Evolutionary conservation across 1,140 invertebrate genomes (phyloP), one percentile per base, ranked within the genome.

Genomic region (Lepidurus couesii): DNA sequence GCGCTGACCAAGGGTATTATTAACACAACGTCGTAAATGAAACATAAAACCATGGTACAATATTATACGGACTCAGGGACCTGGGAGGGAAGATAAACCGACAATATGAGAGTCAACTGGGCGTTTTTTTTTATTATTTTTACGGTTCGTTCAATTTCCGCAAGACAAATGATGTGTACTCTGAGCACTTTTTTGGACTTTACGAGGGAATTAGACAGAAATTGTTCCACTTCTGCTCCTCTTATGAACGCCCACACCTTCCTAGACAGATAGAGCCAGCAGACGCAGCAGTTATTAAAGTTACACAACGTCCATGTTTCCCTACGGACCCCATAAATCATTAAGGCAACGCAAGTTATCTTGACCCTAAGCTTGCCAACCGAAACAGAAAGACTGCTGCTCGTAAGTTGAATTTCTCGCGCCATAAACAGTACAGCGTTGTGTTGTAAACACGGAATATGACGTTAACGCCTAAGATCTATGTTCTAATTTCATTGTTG

Each of bases 1-100:
- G 8, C 3, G 8, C 53, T 65, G 53, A 65, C 53, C 53, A 21
- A 1, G 53, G 53, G 53, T 65, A 65, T 65, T 65, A 65, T 65
- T 65, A 65, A 65, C 53, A 65, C 53, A 65, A 65, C 53, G 16
- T 65, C 53, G 53, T 65, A 65, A 65, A 65, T 65, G 53, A 65
- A 65, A 16, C 53, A 65, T 65, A 65, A 65, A 65, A 65, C 53
- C 53, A 16, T 65, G 53, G 53, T 13, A 13, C n/a, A 65, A 65
- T n/a, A 65, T 7, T 65, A 65, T 21, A 21, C n/a, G 9, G 21
- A 21, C 53, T n/a, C 53, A 1, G n/a, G 13, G 21, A n/a, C 53
- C 53, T 65, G 53, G 16, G 53, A 65, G 53, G 53, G 53, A 65
- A 65, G 53, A 65, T 65, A 65, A 65, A 65, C 4, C 9, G 53